Evolutionary conservation across 2,797 vertebrate species (phyloP), one percentile per base, ranked within the genome.

Genomic region (Percopsis omiscomaycus): DNA sequence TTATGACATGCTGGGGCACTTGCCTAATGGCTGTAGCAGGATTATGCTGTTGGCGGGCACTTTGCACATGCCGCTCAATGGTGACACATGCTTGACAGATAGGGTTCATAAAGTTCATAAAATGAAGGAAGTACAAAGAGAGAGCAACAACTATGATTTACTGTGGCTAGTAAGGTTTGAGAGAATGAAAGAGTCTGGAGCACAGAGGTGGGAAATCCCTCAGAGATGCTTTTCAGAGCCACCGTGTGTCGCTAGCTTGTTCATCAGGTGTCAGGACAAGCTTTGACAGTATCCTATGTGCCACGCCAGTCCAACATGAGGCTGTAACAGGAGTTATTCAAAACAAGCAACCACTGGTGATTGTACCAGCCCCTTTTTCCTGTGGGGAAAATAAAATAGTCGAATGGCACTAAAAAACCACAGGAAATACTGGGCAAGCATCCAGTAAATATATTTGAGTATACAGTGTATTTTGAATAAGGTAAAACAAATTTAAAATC

Each of bases 51-150:
- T 59, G 56, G 52, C 58, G 49, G 55, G 45, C 56, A 3, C 61
- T 61, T 46, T 53, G 15, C 13, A 37, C 12, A 51, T 4, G 9
- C 60, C 27, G 51, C 3, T 56, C 52, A 47, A 30, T 61, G 49
- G 59, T 50, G 0, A 32, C n/a, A 15, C 57, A 37, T 27, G 59
- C 61, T 75, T 69, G 75, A 85, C 55, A 64, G 52, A 72, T 57
- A 44, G 49, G 64, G 68, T 72, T 79, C 77, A 76, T 78, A 51
- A 77, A 71, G 70, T 74, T 80, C 64, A 64, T 74, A 58, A 71
- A 76, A 73, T 52, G 62, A 73, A 49, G 46, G 72, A 32, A 55
- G 1, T 58, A 64, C 70, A 70, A 60, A 76, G 75, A 72, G 49
- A 70, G 22, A 65, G 47, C 44, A 68, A 57, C 27, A n/a, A 13